A percentile compares a stretch with the other conserved stretches of the same genome.
Conservation (phyloP, 2,888 invertebrate species). For the Polyploca ridens region DNA sequence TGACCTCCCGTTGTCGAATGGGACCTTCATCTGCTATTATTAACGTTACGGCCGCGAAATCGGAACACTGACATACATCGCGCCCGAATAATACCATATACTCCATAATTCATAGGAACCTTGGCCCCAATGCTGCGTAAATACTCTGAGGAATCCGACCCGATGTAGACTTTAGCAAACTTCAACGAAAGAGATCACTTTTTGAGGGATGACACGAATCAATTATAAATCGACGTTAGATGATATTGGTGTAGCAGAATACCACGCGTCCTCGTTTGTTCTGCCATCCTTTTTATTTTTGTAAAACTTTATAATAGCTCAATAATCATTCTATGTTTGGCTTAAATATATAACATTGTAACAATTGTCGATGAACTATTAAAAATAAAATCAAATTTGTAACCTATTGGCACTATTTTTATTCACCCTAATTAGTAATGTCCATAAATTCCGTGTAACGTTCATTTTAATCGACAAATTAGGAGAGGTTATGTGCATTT, state of each 20-base stretch:
- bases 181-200: not conserved
- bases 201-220: not conserved
- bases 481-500: no score
- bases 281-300: no score
- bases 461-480: not conserved
- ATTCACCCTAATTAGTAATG: not conserved
- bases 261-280: no score
- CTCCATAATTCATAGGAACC: constrained; percentile 82
- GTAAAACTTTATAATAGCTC: no score
- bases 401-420: no score
- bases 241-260: no score
- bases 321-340: no score
- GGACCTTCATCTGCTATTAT: constrained; percentile 79
- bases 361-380: no score
- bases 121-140: constrained; percentile 74
- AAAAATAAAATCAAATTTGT: no score
- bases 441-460: not conserved
- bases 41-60: constrained; percentile 78
- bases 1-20: constrained; percentile 75
- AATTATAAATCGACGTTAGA: not conserved
- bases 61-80: constrained; percentile 78
- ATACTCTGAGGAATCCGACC: constrained; percentile 13
- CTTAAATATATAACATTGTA: no score
- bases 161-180: not conserved
- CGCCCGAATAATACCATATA: constrained; percentile 81